Percentiles rank a stretch among this genome's conserved stretches.
Conservation (phyloP, 30 jellyfish, hydroid and myxozoan genomes). For the Sanderia malayensis region DNA sequence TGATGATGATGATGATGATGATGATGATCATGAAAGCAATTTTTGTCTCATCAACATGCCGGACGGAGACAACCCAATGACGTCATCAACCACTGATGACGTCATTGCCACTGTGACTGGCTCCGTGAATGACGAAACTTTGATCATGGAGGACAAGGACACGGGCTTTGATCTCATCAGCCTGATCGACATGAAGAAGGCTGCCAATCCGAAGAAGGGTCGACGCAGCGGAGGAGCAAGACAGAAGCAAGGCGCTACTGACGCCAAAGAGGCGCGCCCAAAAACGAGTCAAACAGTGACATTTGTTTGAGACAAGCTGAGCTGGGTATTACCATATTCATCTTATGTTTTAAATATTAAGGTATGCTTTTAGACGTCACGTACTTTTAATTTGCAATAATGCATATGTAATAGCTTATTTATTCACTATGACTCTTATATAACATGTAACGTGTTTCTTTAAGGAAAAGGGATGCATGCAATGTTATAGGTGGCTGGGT, state of each 20-base stretch:
- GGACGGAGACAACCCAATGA: background rate
- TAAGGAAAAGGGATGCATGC: too few species aligned
- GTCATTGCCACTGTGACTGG: constrained; percentile 50
- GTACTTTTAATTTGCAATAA: too few species aligned
- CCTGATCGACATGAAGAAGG: constrained; percentile 39
- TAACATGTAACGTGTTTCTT: too few species aligned
- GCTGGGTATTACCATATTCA: too few species aligned
- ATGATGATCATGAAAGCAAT: background rate
- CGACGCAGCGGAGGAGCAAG: constrained; percentile 42
- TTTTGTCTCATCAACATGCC: background rate
- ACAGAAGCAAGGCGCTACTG: too few species aligned
- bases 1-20: background rate
- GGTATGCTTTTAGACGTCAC: too few species aligned
- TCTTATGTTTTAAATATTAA: too few species aligned
- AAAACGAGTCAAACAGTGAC: constrained; percentile 28
- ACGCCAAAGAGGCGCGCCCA: constrained; percentile 23
- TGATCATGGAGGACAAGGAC: constrained; percentile 61
- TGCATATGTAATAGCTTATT: too few species aligned
- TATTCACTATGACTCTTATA: too few species aligned
- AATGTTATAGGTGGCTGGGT: too few species aligned
- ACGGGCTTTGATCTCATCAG: constrained; percentile 43
- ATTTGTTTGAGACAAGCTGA: constrained; percentile 31
- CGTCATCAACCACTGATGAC: constrained; percentile 4
- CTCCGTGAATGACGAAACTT: constrained; percentile 54
- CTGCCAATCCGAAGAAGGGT: constrained; percentile 1